Conservation (phyloP, 2,113 vertebrate species). For the Nerophis lumbriciformis region DNA sequence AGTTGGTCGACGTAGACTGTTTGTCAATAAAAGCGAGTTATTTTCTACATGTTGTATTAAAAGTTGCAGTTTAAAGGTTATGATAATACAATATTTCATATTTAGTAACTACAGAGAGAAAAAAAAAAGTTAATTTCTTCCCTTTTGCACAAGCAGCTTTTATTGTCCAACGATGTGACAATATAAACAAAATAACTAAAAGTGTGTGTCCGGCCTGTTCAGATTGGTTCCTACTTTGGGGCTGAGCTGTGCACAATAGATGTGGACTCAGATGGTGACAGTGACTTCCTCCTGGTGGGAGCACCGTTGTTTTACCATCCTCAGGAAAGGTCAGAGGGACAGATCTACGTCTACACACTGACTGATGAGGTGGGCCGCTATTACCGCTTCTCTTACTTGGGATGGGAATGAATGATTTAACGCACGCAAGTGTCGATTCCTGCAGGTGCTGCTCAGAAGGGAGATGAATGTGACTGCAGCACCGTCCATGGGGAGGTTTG, state of each 20-base stretch:
- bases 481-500: slow-evolving; percentile 72
- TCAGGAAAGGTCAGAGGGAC: slow-evolving; percentile 67
- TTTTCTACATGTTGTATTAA: too few species aligned
- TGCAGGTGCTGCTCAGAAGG: slow-evolving; percentile 51
- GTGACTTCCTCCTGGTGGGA: slow-evolving; percentile 80
- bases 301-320: slow-evolving; percentile 70
- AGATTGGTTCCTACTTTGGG: slow-evolving; percentile 86
- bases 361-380: slow-evolving; percentile 59
- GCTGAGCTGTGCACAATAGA: slow-evolving; percentile 76
- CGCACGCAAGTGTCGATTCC: neutral
- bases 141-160: too few species aligned
- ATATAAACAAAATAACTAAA: neutral
- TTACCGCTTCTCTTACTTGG: neutral
- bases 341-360: slow-evolving; percentile 68
- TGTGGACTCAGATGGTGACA: slow-evolving; percentile 66
- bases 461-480: slow-evolving; percentile 31
- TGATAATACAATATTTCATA: neutral
- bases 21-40: too few species aligned
- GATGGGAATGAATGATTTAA: neutral
- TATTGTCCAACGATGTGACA: neutral
- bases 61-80: too few species aligned
- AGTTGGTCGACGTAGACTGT: too few species aligned
- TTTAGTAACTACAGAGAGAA: neutral
- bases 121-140: slow-evolving; percentile 23
- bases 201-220: slow-evolving; percentile 11